Percentiles rank a stretch among this genome's conserved stretches.
Conservation (phyloP, 1,140 invertebrate genomes). For the Hypothenemus hampei region DNA sequence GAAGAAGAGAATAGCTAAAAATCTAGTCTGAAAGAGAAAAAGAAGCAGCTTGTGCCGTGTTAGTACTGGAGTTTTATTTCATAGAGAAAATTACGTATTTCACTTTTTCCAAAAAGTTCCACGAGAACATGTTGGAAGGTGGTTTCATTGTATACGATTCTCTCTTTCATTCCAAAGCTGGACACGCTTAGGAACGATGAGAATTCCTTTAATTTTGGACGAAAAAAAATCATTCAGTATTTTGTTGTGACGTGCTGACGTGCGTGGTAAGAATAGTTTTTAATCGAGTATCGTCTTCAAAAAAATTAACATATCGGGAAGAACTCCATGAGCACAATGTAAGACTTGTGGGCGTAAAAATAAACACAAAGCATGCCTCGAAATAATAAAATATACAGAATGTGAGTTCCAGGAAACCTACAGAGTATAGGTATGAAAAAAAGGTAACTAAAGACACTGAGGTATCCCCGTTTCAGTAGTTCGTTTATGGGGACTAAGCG, state of each 20-base stretch:
- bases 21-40: constrained; percentile 23
- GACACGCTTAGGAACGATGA: too few relatives aligned
- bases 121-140: too few relatives aligned
- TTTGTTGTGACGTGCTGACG: constrained; percentile 40
- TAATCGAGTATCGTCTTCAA: too few relatives aligned
- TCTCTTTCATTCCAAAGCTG: too few relatives aligned
- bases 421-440: constrained; percentile 12
- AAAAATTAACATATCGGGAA: constrained; percentile 6
- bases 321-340: constrained; percentile 23
- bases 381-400: constrained; percentile 9
- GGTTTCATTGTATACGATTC: too few relatives aligned
- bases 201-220: not conserved
- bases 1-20: constrained; percentile 20
- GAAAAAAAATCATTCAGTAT: constrained; percentile 20
- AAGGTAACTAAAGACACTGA: constrained; percentile 16
- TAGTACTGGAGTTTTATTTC: constrained; percentile 19
- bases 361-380: constrained; percentile 22
- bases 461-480: not conserved
- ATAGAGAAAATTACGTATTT: not conserved
- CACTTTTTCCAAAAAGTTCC: not conserved
- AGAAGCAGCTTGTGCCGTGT: constrained; percentile 21
- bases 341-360: constrained; percentile 20
- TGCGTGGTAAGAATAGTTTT: constrained; percentile 29
- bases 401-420: too few relatives aligned
- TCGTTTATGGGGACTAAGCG: not conserved